Percentiles rank a stretch among this genome's conserved stretches.
phyloP scores from a whole-genome alignment of 2,113 vertebrate genomes.

The Sander lucioperca region DNA sequence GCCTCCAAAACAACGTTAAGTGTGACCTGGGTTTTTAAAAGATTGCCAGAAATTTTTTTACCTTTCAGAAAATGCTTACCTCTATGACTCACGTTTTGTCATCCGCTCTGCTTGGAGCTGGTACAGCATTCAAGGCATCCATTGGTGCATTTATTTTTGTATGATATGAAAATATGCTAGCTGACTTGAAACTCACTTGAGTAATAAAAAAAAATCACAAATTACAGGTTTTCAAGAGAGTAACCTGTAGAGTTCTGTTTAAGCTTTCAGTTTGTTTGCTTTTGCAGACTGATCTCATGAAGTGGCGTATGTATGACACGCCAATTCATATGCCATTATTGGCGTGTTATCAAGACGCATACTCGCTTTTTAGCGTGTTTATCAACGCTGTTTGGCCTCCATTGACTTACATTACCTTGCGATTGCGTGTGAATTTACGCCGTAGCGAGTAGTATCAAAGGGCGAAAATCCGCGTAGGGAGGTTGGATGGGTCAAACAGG shows the following conservation, averaged over 20 bases:
- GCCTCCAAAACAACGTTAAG: neutral
- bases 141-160: neutral
- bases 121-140: neutral
- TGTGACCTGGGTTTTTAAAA: neutral
- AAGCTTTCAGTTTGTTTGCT: neutral
- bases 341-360: too few species aligned
- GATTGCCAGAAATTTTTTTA: neutral
- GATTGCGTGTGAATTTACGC: too few species aligned
- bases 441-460: too few species aligned
- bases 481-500: too few species aligned
- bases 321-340: too few species aligned
- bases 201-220: neutral
- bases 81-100: slow-evolving; percentile 5
- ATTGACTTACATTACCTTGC: too few species aligned
- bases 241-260: neutral
- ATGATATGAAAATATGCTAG: neutral
- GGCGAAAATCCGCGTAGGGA: too few species aligned
- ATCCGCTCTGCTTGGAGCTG: neutral
- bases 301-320: too few species aligned
- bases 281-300: too few species aligned
- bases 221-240: neutral
- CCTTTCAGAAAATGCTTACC: neutral
- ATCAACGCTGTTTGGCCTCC: too few species aligned
- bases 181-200: neutral
- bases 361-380: too few species aligned